Evolutionary conservation across 2,113 vertebrate genomes (phyloP), one percentile per base, ranked within the genome.

Genomic region (Cranoglanis bouderius): DNA sequence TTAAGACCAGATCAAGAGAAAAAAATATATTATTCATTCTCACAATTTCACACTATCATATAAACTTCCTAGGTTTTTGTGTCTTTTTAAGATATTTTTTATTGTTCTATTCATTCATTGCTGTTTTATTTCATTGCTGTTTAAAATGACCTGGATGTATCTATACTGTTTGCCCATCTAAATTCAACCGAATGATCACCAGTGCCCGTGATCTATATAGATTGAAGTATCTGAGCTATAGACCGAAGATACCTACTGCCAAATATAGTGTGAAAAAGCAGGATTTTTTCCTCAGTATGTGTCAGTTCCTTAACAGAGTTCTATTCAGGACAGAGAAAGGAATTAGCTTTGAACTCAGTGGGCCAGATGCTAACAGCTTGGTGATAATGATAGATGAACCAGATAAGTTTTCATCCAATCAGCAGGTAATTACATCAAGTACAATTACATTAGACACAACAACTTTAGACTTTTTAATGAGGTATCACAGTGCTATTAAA

Each of bases 341-440:
- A 75, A 81, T 81, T 29, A n/a, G 24, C n/a, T 46, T 65, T 84
- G 78, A 51, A 81, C 82, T 77, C 81, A n/a, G 26, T 61, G 74
- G 1, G 57, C 32, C 40, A 53, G 65, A 82, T 32, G 51, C 40
- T 61, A 74, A 75, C 61, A 89, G 82, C 87, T 89, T 75, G 51
- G 63, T 65, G 86, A 40, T 63, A 88, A 89, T 86, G 87, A 88
- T 83, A 82, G 86, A 89, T 81, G 38, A 88, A 72, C 80, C 84
- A 91, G 89, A 91, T 91, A 89, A 90, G 86, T 70, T 88, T 92
- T 88, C 90, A 94, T 93, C 92, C 94, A 94, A 94, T 95, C 95
- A 93, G 91, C 46, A 32, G 89, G 91, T 95, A 95, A 96, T 95
- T 94, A 92, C 93, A 95, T 96, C 95, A 96, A 90, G 32, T 8